Base-by-base conservation (phyloP, 1,140 invertebrate species). In the Watersipora subatra region DNA sequence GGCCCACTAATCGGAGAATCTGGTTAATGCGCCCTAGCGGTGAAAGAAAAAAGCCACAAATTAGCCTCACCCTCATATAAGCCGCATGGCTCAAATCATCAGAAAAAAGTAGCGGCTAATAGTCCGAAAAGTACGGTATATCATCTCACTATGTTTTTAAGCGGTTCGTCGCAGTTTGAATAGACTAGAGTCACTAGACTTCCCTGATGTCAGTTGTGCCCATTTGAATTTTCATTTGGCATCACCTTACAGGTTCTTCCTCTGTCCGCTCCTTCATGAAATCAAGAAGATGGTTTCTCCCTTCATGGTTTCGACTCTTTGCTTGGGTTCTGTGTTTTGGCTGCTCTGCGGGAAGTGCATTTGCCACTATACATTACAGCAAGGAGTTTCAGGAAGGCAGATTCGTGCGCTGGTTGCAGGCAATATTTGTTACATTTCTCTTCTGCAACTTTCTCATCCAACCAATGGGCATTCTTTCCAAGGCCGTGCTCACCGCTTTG, bases 371-470 rank as follows among this genome's bases (percentile, higher is more conserved):
- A 15, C 27, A 59, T 22, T 25, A 25, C 22, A 59, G 22, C 22
- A 12, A 28, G 7, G 7, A 59, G 58, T 59, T 59, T 22, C 58
- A 59, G 58, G 58, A 28, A 17, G 22, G 58, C 27, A 7, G 58
- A 7, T 25, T 59, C 22, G 58, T 73, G 0, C 69, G 73, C 65
- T 80, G 78, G 78, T 57, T 80, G 28, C 77, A 80, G 71, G 77
- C 77, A 15, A 65, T 80, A 2, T 77, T 78, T 69, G 76, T 80
- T 69, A 77, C 74, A 64, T 69, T 77, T 24, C 71, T 78, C 58
- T 68, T 74, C 24, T 78, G 77, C 67, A 64, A 78, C 15, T 80
- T 78, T 69, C 72, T 80, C 12, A 71, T 71, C 19, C 77, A 80
- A 28, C 78, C 78, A 34, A 27, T 78, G 1, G 58, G 22, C 58